Conservation (phyloP, 2,113 vertebrate species). For the Turdus rufiventris region DNA sequence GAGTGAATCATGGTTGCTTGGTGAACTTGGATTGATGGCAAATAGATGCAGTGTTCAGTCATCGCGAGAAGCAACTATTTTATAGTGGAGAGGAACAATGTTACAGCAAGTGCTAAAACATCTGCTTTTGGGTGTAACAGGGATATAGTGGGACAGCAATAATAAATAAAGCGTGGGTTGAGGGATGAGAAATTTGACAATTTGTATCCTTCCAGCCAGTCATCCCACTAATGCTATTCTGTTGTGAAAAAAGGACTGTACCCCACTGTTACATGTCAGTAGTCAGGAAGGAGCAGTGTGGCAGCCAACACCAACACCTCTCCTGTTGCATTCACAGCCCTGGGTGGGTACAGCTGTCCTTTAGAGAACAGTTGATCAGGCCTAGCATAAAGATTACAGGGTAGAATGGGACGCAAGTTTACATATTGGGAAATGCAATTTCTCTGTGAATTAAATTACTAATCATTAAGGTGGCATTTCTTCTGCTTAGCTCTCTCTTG, state of each 20-base stretch:
- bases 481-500: not conserved
- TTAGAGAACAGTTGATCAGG: not conserved
- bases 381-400: not conserved
- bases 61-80: not conserved
- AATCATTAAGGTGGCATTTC: not conserved
- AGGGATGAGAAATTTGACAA: not conserved
- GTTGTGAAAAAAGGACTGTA: not conserved
- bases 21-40: accelerated
- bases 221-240: not conserved
- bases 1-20: not conserved
- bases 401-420: not conserved
- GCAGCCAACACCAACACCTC: not conserved
- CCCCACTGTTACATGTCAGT: accelerated
- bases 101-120: not conserved
- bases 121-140: not conserved
- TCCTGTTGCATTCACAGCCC: not conserved
- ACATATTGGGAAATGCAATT: not conserved
- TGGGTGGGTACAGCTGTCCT: not conserved
- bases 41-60: not conserved
- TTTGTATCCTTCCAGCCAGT: not conserved
- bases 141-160: not conserved
- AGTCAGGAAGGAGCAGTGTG: not conserved
- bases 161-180: not conserved
- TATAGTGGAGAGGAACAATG: not conserved
- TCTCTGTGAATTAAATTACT: not conserved